Evolutionary conservation across 2,797 vertebrate genomes (phyloP), one percentile per base, ranked within the genome.

Genomic region (Thalassophryne amazonica): DNA sequence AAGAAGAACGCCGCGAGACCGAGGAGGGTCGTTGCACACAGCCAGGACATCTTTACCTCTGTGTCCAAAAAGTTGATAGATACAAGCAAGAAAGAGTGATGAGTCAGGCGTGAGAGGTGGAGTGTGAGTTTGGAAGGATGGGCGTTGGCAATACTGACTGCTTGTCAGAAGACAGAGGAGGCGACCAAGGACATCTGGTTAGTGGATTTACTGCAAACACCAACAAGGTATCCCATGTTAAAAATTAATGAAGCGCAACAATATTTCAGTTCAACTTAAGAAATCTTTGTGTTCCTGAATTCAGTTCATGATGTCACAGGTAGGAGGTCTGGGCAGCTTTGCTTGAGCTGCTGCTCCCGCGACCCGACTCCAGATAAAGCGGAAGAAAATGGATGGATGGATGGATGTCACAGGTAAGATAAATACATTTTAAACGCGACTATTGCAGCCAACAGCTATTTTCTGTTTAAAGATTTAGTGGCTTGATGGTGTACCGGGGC

Each of bases 31-130:
- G n/a, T 28, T 9, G 69, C 57, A 13, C 60, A 72, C 1, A 54
- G 92, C 89, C 90, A 87, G 47, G 71, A 83, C 94, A 95, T 96
- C 70, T 83, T 86, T 21, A 73, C 33, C 48, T 63, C 48, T 43
- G 35, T 19, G 59, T 70, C 45, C 37, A 56, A 58, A 32, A 32
- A 51, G 39, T 52, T 47, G 47, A 22, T 59, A 52, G 53, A 46
- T 47, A 36, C 18, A 32, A 72, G 60, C 50, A 13, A 41, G 25
- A 57, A 49, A 68, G 62, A 75, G 76, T 75, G 60, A 69, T 65
- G 51, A 53, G 52, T 23, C 12, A 49, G 59, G 69, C 10, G 47
- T 45, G 61, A 71, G 63, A 73, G 42, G 64, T 60, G 56, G 60
- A 60, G 12, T 38, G 54, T 41, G 46, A 49, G 37, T 28, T 48